These are phyloP conservation scores for Pseudochirops cupreus DNA, from an alignment of 2,797 vertebrate genomes.

Conservation along the genomic window DNA sequence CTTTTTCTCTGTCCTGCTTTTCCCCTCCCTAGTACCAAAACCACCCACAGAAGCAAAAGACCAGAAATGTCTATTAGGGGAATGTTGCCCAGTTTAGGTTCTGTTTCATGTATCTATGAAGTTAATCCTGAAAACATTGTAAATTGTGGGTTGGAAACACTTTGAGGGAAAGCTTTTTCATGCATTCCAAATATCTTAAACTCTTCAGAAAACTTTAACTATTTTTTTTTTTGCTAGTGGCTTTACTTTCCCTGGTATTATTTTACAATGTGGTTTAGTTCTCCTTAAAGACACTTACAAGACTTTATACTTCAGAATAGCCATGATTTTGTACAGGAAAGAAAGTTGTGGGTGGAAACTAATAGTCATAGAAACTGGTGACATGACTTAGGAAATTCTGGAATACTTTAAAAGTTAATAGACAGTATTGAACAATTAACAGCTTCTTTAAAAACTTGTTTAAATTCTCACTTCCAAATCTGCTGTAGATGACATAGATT, in stretches of 20 bases:
- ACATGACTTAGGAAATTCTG: neutral
- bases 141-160: neutral
- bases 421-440: neutral
- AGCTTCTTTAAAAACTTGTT: neutral
- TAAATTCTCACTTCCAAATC: neutral
- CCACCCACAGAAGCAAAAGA: constrained; percentile 1
- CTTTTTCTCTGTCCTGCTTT: constrained; percentile 53
- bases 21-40: neutral
- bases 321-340: neutral
- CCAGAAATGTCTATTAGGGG: constrained; percentile 27
- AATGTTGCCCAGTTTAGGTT: constrained; percentile 21
- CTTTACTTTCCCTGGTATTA: constrained; percentile 15
- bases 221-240: constrained; percentile 53
- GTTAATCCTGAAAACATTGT: constrained; percentile 36
- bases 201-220: constrained; percentile 49
- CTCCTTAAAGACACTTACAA: neutral
- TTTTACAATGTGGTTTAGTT: constrained; percentile 44
- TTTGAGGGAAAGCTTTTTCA: constrained; percentile 31
- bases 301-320: neutral
- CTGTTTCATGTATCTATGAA: neutral
- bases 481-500: neutral
- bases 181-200: constrained; percentile 53
- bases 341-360: neutral
- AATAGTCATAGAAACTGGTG: neutral
- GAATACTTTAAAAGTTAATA: neutral